Evolutionary conservation across 2,113 vertebrate genomes (phyloP).

Genomic region (Aptenodytes forsteri): DNA sequence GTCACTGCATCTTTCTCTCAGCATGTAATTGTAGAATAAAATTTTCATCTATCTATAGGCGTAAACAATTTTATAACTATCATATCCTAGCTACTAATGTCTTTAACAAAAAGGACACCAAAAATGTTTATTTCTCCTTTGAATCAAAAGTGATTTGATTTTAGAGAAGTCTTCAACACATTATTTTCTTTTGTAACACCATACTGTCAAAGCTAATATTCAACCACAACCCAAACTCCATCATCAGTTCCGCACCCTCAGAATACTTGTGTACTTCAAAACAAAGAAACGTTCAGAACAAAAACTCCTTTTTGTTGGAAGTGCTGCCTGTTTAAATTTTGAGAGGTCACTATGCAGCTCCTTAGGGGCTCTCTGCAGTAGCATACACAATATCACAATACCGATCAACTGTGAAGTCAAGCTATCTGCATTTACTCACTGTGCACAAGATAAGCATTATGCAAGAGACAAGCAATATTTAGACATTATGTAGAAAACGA

Average conservation of each 20-base stretch:
- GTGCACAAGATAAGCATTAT: slow-evolving; percentile 16
- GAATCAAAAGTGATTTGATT: neutral
- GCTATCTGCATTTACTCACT: slow-evolving; percentile 43
- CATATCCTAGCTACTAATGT: neutral
- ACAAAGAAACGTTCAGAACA: slow-evolving; percentile 63
- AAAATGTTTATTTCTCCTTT: neutral
- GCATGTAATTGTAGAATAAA: neutral
- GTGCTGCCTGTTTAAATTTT: slow-evolving; percentile 45
- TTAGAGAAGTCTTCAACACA: neutral
- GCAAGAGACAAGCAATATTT: slow-evolving; percentile 39
- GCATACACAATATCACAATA: slow-evolving; percentile 58
- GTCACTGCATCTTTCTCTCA: neutral
- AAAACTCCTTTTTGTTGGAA: slow-evolving; percentile 64
- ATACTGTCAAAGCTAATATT: neutral
- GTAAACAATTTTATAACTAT: neutral
- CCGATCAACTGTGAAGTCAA: slow-evolving; percentile 54
- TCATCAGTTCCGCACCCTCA: slow-evolving; percentile 57
- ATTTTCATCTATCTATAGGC: neutral
- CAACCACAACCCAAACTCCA: slow-evolving; percentile 64
- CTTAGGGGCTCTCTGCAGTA: slow-evolving; percentile 66
- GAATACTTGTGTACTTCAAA: slow-evolving; percentile 53
- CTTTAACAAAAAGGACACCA: neutral
- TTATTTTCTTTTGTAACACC: neutral
- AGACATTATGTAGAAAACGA: neutral
- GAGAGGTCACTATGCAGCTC: slow-evolving; percentile 51